A percentile compares a stretch with the other conserved stretches of the same genome.
Evolutionary conservation across 2,888 invertebrate genomes (phyloP).

Genomic region (Amblyteles armatorius): DNA sequence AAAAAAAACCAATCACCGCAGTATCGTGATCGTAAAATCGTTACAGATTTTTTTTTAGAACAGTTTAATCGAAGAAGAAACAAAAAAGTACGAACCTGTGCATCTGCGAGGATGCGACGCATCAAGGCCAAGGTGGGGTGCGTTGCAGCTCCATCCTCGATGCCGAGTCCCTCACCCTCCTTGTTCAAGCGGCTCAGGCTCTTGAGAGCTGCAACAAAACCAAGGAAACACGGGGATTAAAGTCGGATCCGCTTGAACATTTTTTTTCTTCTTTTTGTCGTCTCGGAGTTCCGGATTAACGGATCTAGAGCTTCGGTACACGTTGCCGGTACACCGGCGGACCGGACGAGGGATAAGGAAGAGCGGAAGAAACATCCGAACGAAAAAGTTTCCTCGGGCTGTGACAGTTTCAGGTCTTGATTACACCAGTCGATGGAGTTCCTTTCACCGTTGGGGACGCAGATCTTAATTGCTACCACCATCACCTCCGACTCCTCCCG

Average conservation of each 20-base stretch:
- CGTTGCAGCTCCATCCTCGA: conserved; percentile 82
- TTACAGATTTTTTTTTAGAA: neutral
- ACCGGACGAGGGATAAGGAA: neutral
- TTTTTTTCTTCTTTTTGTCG: conserved; percentile 1
- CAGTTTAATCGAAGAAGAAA: conserved; percentile 56
- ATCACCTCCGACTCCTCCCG: conserved; percentile 18
- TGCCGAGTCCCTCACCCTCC: conserved; percentile 81
- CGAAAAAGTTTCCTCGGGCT: conserved; percentile 23
- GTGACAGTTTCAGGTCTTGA: conserved; percentile 51
- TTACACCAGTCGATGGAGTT: conserved; percentile 38
- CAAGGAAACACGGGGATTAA: conserved; percentile 37
- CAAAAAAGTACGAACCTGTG: conserved; percentile 88
- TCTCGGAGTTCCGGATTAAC: conserved; percentile 19
- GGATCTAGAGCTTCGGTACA: conserved; percentile 19
- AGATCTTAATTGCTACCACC: conserved; percentile 61
- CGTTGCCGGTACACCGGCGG: neutral
- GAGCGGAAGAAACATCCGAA: neutral
- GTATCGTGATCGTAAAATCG: neutral
- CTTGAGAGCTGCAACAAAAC: conserved; percentile 80
- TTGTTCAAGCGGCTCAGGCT: conserved; percentile 81
- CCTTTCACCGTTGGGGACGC: conserved; percentile 28
- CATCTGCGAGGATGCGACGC: conserved; percentile 94
- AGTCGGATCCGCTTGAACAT: neutral
- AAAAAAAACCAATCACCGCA: conserved; percentile 9
- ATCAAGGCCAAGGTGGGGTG: conserved; percentile 94